phyloP scores from a whole-genome alignment of 2,113 vertebrate genomes.

The Rhinopomastus cyanomelas region DNA sequence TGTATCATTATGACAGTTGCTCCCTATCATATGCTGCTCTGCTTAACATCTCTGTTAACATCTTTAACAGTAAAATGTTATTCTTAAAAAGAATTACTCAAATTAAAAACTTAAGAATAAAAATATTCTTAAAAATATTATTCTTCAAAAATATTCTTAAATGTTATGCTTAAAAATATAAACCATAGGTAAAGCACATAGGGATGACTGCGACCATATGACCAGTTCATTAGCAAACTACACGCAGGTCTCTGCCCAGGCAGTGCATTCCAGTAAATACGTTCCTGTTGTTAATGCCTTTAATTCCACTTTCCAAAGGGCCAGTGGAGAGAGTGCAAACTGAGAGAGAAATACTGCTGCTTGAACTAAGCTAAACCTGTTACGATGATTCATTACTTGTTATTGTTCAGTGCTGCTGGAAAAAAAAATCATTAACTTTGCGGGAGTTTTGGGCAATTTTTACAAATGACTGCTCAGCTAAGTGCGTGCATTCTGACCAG shows the following conservation, averaged over 20 bases:
- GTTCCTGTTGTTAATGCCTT: not conserved
- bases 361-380: not conserved
- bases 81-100: no score
- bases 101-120: no score
- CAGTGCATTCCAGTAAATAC: not conserved
- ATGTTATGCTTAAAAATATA: no score
- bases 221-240: not conserved
- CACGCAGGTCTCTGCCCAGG: not conserved
- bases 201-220: not conserved
- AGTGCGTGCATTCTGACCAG: not conserved
- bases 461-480: not conserved
- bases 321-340: not conserved
- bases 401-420: not conserved
- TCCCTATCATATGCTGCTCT: not conserved
- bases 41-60: conserved; percentile 11
- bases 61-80: conserved; percentile 6
- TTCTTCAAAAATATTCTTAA: no score
- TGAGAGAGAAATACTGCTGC: not conserved
- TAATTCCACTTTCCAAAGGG: conserved; percentile 2
- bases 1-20: conserved; percentile 54
- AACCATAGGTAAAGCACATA: not conserved
- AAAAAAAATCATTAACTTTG: not conserved
- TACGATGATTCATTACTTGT: not conserved
- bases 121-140: no score
- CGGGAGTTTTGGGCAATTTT: not conserved